Evolutionary conservation across 2,113 vertebrate genomes (phyloP), one percentile per base, ranked within the genome.

Genomic region (Spheniscus mendiculus): DNA sequence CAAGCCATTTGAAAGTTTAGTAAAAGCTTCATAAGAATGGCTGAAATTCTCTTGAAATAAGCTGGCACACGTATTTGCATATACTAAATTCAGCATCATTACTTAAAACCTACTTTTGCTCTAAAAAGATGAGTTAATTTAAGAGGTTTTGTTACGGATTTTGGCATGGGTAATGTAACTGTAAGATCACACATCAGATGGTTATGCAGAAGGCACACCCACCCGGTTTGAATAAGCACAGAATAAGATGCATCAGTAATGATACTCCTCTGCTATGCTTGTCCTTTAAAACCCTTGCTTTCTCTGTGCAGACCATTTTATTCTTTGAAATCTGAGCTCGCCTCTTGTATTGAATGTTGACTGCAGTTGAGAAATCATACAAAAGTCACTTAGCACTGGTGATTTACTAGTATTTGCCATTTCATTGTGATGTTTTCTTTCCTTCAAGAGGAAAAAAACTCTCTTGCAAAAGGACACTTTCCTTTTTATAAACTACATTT

Each of bases 111-210:
- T 91, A 19, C 40, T 89, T 95, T 74, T 70, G 12, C 62, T 92
- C 14, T 66, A 62, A 77, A 87, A 94, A 76, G 34, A 89, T 72
- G 8, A 23, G 67, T 87, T 95, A 89, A 87, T 89, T 95, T 90
- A 82, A 74, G 91, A 87, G 65, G 36, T 12, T 95, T 92, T 95
- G 86, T 94, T 97, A 70, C 66, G 23, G 85, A 45, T 87, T 93
- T 93, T 80, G 93, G 56, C 44, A 69, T 25, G 25, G 71, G 42
- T 86, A 90, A 50, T 91, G 58, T 82, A 95, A 82, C 91, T 91
- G 92, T 90, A 83, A 95, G 53, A 92, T 96, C 79, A n/a, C 94
- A 85, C 92, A 86, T 92, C 96, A 97, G 94, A 97, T 97, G 94
- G 86, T 92, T 89, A 32, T 66, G 76, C 76, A 86, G 94, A 97